Base-by-base conservation (phyloP, 2,797 vertebrate species). In the Sciaenops ocellatus region DNA sequence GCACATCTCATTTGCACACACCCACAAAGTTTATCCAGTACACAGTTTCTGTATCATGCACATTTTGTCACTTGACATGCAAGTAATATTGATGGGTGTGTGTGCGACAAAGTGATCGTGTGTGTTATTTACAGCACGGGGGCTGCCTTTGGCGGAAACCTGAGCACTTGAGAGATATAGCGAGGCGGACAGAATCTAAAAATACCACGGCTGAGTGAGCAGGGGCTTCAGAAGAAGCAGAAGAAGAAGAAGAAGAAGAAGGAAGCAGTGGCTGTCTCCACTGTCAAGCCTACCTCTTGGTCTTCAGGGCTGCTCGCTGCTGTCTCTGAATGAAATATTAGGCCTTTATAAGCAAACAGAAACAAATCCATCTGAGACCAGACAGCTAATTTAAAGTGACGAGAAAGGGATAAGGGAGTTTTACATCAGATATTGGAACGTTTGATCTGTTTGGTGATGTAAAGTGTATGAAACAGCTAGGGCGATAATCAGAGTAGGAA, bases 171-270 rank as follows among this genome's bases (percentile, higher is more conserved):
- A 87, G 87, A 85, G 84, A 89, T 62, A 89, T 28, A 81, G 89
- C 70, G 65, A 87, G 86, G 85, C 60, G 55, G 84, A 87, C 85
- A 74, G 89, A 87, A 91, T 90, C 91, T 92, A 93, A 91, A 94
- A 93, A 92, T 91, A 92, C 81, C 86, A 73, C 30, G 73, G 75
- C 77, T 91, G 84, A 92, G 84, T 78, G 92, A 90, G 82, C 89
- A 80, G 67, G 67, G 75, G 88, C 85, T 87, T 86, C 86, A 90
- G 86, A 86, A 80, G 60, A 75, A 78, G 78, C 73, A 56, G 48
- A 76, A 83, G 80, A 61, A 63, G 82, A 76, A 83, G 80, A 76
- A 82, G 79, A 68, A 82, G 76, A 60, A 61, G 82, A 73, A 64
- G 76, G 76, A 60, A 61, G 82, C 74, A 64, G 76, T 48, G 75